Percentiles rank a stretch among this genome's conserved stretches.
Conservation (phyloP, 2,113 vertebrate species). For the Chaetodon auriga region DNA sequence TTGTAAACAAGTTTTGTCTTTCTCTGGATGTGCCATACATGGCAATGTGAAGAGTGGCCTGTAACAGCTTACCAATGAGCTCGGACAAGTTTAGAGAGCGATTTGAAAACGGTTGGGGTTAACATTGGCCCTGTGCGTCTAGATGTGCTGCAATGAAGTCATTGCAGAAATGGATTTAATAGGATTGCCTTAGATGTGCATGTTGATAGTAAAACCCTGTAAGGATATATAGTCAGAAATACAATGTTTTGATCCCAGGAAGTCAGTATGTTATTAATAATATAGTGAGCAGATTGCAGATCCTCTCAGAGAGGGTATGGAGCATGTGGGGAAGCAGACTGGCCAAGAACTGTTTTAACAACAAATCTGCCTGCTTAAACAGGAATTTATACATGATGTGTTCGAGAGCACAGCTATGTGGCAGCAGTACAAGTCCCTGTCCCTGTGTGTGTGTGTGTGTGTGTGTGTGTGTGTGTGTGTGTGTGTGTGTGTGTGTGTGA, state of each 20-base stretch:
- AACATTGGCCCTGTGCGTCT: background rate
- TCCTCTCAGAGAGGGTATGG: background rate
- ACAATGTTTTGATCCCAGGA: background rate
- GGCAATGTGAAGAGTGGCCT: constrained; percentile 8
- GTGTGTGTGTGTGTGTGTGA: background rate
- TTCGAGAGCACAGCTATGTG: constrained; percentile 4
- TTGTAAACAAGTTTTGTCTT: constrained; percentile 33
- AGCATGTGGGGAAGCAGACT: constrained; percentile 6
- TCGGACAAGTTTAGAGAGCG: background rate
- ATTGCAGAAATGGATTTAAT: background rate
- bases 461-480: background rate
- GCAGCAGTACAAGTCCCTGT: background rate
- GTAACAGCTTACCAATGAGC: background rate
- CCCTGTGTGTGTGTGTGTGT: background rate
- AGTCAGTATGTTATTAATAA: constrained; percentile 16
- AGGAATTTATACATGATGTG: background rate
- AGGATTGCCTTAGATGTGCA: background rate
- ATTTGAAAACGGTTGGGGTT: constrained; percentile 13
- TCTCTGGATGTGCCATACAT: constrained; percentile 25
- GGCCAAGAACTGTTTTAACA: constrained; percentile 9
- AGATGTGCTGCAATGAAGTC: background rate
- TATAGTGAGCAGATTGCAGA: constrained; percentile 16
- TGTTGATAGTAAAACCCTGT: background rate
- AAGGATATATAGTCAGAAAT: background rate
- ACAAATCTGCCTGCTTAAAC: constrained; percentile 19